Percentiles rank a stretch among this genome's conserved stretches.
Evolutionary conservation across 2,797 vertebrate genomes (phyloP).

Genomic region (Pseudochirops cupreus): DNA sequence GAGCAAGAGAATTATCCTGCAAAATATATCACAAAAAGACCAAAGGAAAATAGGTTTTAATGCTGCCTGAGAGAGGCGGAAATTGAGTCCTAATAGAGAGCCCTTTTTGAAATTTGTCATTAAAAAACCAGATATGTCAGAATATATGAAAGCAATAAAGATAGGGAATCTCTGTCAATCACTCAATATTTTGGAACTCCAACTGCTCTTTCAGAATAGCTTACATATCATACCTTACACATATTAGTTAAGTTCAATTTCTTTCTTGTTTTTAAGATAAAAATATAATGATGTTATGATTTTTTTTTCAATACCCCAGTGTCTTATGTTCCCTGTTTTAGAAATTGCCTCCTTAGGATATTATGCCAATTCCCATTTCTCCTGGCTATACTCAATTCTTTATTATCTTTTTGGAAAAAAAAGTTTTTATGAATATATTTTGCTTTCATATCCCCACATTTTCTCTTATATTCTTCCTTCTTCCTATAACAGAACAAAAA

Average conservation of each 20-base stretch:
- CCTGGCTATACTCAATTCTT: not conserved
- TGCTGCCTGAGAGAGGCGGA: not conserved
- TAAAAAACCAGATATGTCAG: not conserved
- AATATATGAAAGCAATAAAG: not conserved
- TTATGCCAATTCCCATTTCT: not conserved
- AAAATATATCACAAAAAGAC: not conserved
- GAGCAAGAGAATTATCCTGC: slow-evolving; percentile 6
- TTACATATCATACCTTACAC: not conserved
- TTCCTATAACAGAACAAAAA: not conserved
- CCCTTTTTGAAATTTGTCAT: not conserved
- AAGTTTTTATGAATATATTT: not conserved
- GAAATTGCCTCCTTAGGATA: not conserved
- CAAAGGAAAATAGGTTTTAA: slow-evolving; percentile 19
- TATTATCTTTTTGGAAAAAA: not conserved
- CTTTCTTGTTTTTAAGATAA: not conserved
- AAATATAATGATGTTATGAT: not conserved
- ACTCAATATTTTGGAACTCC: too few relatives aligned
- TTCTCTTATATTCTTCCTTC: not conserved
- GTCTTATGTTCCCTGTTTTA: not conserved
- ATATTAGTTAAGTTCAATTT: not conserved
- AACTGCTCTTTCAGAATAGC: too few relatives aligned
- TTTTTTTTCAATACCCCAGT: too few relatives aligned
- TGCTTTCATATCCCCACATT: not conserved
- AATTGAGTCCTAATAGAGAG: not conserved
- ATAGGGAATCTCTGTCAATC: not conserved